Percentiles rank a stretch among this genome's conserved stretches.
Conservation (phyloP, 2,888 invertebrate species). For the Agriopis marginaria region DNA sequence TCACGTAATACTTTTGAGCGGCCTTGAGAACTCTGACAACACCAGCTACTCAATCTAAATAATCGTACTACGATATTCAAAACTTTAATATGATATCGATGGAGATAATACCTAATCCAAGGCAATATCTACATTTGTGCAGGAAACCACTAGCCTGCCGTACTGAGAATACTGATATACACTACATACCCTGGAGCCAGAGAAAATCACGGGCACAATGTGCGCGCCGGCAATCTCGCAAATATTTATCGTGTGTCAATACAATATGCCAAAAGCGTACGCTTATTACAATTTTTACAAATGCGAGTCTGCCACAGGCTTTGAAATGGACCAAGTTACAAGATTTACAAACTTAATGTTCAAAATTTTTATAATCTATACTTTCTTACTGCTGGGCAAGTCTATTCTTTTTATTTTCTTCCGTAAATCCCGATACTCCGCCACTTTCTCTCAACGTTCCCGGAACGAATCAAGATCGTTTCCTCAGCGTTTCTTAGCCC, state of each 20-base stretch:
- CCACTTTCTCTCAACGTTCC: too few species aligned
- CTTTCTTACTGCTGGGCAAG: too few species aligned
- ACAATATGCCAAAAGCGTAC: slow-evolving; percentile 82
- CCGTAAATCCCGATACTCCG: too few species aligned
- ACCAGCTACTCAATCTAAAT: too few species aligned
- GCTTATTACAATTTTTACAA: slow-evolving; percentile 84
- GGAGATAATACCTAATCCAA: slow-evolving; percentile 27
- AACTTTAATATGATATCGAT: slow-evolving; percentile 19
- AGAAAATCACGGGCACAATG: slow-evolving; percentile 67
- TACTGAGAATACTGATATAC: slow-evolving; percentile 23
- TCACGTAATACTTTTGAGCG: too few species aligned
- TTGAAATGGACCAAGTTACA: slow-evolving; percentile 47
- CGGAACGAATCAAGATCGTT: too few species aligned
- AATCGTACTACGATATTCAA: neutral
- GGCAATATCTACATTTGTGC: slow-evolving; percentile 28
- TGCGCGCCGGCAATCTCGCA: slow-evolving; percentile 71
- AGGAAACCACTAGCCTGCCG: slow-evolving; percentile 59
- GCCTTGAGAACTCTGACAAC: too few species aligned
- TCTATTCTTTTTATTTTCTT: too few species aligned
- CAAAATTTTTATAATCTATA: too few species aligned
- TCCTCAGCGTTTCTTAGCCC: too few species aligned
- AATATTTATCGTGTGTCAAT: slow-evolving; percentile 85
- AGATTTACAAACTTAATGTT: neutral
- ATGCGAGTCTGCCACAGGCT: slow-evolving; percentile 77
- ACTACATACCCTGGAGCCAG: slow-evolving; percentile 15